Evolutionary conservation across 2,797 vertebrate species (phyloP), one percentile per base, ranked within the genome.

Genomic region (Intellagama lesueurii): DNA sequence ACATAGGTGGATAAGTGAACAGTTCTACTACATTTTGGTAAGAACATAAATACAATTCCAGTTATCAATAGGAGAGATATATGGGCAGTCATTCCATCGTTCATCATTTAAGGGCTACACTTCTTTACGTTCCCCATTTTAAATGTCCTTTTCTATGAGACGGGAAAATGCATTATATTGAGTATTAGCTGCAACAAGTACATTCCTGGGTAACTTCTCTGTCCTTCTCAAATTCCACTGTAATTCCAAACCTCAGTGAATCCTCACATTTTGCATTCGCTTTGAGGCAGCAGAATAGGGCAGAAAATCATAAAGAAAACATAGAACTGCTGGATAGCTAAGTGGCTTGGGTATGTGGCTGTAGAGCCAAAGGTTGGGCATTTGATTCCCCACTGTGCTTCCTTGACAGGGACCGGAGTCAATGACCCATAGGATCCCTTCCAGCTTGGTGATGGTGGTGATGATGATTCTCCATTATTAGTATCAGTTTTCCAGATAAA

Each of bases 401-500:
- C 52, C 52, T 56, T 56, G 52, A 56, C 52, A 56, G 9, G 52
- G 52, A 3, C 52, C 14, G 52, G 52, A 3, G 9, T 14, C 52
- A 14, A 56, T 56, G 52, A 56, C 52, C 52, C 52, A 56, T 56
- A 56, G 14, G 52, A 14, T 56, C 52, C 52, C 52, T 56, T 56
- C 52, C 52, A 56, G 9, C 52, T 56, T 14, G 9, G 52, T 56
- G 14, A 14, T 56, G 52, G 52, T 56, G 52, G 40, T 40, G 40
- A 40, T 40, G 40, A 40, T 40, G 40, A 40, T 40, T 40, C 40
- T 40, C 16, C 47, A 11, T 30, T 35, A 49, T 88, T 44, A 35
- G 6, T 89, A 86, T 69, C 77, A 40, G 26, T 11, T 12, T 60
- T 84, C 28, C 83, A 88, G n/a, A 11, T 35, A 87, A 87, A n/a